Conservation (phyloP, 2,797 vertebrate species). For the Anomalospiza imberbis region DNA sequence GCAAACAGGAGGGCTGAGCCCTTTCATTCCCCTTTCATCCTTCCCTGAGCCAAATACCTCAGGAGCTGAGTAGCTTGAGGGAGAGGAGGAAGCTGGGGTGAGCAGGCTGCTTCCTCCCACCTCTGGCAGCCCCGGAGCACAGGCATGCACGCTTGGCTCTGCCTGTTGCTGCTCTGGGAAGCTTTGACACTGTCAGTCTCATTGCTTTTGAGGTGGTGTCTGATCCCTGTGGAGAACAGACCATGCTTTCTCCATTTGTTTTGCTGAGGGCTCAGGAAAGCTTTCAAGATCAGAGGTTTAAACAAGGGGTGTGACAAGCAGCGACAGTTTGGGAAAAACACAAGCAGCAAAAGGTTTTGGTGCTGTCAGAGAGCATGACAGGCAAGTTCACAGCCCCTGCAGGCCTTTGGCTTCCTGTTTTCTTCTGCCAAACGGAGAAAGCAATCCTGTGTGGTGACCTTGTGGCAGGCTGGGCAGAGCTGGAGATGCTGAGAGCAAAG, state of each 20-base stretch:
- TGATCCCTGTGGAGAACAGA: neutral
- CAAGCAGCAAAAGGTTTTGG: slow-evolving; percentile 27
- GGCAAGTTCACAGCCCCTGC: slow-evolving; percentile 53
- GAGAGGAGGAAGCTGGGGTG: neutral
- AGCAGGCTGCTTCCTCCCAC: neutral
- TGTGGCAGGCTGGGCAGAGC: neutral
- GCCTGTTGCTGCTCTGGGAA: neutral
- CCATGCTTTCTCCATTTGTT: neutral
- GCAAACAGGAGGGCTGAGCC: neutral
- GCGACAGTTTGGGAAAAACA: slow-evolving; percentile 55
- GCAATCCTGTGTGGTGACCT: neutral
- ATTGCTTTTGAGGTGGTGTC: neutral
- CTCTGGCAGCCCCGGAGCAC: neutral
- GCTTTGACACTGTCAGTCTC: neutral
- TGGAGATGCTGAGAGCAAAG: neutral
- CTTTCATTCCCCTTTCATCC: neutral
- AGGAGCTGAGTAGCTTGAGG: neutral
- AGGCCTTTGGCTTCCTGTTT: slow-evolving; percentile 42
- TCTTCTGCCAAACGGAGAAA: neutral
- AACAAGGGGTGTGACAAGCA: neutral
- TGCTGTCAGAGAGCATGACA: slow-evolving; percentile 60
- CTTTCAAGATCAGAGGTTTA: slow-evolving; percentile 20
- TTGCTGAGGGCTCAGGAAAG: slow-evolving; percentile 11
- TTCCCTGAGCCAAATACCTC: neutral
- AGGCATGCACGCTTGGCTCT: neutral